Evolutionary conservation across 2,797 vertebrate genomes (phyloP).

Genomic region (Liparis tanakae): DNA sequence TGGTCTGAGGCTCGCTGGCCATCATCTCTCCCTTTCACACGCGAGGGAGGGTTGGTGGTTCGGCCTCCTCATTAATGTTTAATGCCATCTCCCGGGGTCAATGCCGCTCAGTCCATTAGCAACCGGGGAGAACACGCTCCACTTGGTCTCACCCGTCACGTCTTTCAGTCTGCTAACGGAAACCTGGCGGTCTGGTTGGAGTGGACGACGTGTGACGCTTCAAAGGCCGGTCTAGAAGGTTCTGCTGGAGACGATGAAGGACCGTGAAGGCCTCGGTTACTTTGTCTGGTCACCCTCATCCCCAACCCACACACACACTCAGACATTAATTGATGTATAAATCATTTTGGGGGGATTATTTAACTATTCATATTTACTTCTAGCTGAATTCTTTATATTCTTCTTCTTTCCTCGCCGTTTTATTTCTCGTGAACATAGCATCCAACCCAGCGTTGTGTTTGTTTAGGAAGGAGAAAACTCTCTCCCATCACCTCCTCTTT

Average conservation of each 20-base stretch:
- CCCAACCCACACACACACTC: too few relatives aligned
- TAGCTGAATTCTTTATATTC: too few relatives aligned
- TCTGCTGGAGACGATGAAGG: slow-evolving; percentile 37
- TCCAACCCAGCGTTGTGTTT: too few relatives aligned
- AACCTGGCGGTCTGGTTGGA: slow-evolving; percentile 12
- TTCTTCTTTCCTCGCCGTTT: too few relatives aligned
- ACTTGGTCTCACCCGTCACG: slow-evolving; percentile 11
- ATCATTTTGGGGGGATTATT: too few relatives aligned
- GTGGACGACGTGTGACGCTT: slow-evolving; percentile 14
- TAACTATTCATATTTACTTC: too few relatives aligned
- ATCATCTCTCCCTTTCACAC: slow-evolving; percentile 16
- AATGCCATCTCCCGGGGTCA: slow-evolving; percentile 20
- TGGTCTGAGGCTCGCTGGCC: slow-evolving; percentile 14
- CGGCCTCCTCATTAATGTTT: slow-evolving; percentile 59
- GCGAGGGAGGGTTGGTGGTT: slow-evolving; percentile 10
- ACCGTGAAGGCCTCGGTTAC: not conserved
- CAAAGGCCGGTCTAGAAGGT: slow-evolving; percentile 24
- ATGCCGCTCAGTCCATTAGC: slow-evolving; percentile 50
- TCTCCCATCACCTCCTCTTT: too few relatives aligned
- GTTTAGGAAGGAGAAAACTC: too few relatives aligned
- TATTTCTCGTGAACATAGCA: too few relatives aligned
- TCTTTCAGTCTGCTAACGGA: slow-evolving; percentile 11
- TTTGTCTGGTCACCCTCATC: too few relatives aligned
- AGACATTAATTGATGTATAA: too few relatives aligned
- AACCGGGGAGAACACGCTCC: slow-evolving; percentile 26